phyloP scores from a whole-genome alignment of 1,140 invertebrate genomes.

The Macrobrachium nipponense region DNA sequence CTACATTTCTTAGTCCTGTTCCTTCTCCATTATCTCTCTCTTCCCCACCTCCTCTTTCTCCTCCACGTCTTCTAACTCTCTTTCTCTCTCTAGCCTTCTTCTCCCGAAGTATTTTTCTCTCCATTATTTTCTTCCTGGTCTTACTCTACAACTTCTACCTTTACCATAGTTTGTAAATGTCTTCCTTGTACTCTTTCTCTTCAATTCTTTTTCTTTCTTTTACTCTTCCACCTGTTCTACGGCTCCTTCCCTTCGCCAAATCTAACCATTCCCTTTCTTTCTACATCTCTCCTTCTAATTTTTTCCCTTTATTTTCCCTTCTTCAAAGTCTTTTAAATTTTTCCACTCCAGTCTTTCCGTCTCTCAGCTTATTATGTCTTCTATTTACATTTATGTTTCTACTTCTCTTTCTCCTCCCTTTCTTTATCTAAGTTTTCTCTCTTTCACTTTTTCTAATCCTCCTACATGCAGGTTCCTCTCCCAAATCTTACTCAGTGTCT shows the following conservation, averaged over 20 bases:
- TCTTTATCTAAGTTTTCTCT: background rate
- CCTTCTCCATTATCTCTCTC: background rate
- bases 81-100: background rate
- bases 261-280: background rate
- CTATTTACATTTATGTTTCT: too few species aligned
- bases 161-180: too few species aligned
- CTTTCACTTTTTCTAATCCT: background rate
- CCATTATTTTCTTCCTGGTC: background rate
- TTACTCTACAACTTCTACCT: too few species aligned
- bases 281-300: background rate
- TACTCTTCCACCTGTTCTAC: background rate
- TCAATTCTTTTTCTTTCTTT: background rate
- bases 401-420: background rate
- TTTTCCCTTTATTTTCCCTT: background rate
- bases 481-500: too few species aligned
- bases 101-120: background rate
- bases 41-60: background rate
- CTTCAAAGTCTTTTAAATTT: background rate
- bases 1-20: background rate
- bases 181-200: background rate
- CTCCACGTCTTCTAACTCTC: background rate
- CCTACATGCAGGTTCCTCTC: background rate
- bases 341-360: background rate
- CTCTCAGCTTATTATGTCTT: too few species aligned
- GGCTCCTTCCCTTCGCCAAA: background rate